Conservation (phyloP, 2,888 invertebrate species). For the Dryocosmus kuriphilus region DNA sequence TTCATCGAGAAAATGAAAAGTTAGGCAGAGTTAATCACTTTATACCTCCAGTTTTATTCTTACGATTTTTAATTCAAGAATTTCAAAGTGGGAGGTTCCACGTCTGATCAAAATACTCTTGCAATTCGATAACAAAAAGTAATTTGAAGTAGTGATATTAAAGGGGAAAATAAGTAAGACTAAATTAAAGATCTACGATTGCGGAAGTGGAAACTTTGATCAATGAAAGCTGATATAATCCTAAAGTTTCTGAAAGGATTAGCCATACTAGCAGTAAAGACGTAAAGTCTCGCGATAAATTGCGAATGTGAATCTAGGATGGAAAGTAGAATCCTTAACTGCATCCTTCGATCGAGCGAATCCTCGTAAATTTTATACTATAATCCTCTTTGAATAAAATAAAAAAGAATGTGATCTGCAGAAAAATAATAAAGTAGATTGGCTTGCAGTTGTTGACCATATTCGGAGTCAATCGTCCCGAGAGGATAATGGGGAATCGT, state of each 20-base stretch:
- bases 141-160: no score
- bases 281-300: constrained; percentile 1
- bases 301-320: neutral
- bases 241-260: constrained; percentile 11
- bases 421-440: neutral
- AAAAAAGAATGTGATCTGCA: neutral
- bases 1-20: constrained; percentile 14
- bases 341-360: neutral
- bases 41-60: neutral
- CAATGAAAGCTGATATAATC: neutral
- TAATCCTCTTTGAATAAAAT: neutral
- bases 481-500: constrained; percentile 1
- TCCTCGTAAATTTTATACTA: constrained; percentile 6
- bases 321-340: neutral
- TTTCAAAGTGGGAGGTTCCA: neutral
- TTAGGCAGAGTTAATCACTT: neutral
- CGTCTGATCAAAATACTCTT: no score
- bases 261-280: constrained; percentile 4
- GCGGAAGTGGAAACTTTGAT: neutral
- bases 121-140: no score
- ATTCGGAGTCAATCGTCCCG: constrained; percentile 13
- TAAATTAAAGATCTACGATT: neutral
- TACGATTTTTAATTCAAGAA: neutral
- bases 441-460: neutral
- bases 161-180: no score